Evolutionary conservation across 2,797 vertebrate species (phyloP).

Genomic region (Microcaecilia unicolor): DNA sequence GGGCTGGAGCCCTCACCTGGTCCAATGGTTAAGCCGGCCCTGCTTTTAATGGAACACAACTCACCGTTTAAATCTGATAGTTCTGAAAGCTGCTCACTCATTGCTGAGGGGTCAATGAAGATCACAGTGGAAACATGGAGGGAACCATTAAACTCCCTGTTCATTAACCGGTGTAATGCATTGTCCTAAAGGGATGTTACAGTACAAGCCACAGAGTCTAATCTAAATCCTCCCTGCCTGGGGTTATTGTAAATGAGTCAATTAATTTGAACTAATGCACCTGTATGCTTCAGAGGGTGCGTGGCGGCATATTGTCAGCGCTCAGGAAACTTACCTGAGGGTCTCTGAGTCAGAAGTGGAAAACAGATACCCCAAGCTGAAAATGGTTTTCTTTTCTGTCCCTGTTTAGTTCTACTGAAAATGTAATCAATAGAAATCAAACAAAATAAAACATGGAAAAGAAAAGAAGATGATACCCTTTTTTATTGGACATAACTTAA

Average conservation of each 20-base stretch:
- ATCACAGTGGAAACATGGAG: constrained; percentile 22
- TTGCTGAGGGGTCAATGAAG: no score
- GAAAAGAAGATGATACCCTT: no score
- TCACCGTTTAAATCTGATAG: constrained; percentile 4
- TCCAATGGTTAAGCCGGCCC: no score
- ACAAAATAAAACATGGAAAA: no score
- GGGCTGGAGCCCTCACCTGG: no score
- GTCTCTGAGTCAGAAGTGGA: neutral
- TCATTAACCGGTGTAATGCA: constrained; percentile 34
- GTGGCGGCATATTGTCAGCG: constrained; percentile 10
- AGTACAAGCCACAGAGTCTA: constrained; percentile 26
- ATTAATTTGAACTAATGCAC: constrained; percentile 26
- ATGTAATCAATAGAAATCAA: no score
- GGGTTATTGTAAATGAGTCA: constrained; percentile 27
- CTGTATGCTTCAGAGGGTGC: no score
- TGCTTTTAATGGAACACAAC: no score
- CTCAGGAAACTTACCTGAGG: neutral
- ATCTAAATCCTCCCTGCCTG: constrained; percentile 14
- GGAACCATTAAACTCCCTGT: constrained; percentile 19
- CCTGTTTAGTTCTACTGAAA: no score
- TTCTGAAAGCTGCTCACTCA: constrained; percentile 18
- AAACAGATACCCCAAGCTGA: no score
- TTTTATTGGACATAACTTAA: no score
- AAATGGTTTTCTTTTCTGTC: no score
- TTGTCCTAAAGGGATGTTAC: constrained; percentile 34